Evolutionary conservation across 2,888 invertebrate genomes (phyloP).

Genomic region (Eumacrocentrus americanus): DNA sequence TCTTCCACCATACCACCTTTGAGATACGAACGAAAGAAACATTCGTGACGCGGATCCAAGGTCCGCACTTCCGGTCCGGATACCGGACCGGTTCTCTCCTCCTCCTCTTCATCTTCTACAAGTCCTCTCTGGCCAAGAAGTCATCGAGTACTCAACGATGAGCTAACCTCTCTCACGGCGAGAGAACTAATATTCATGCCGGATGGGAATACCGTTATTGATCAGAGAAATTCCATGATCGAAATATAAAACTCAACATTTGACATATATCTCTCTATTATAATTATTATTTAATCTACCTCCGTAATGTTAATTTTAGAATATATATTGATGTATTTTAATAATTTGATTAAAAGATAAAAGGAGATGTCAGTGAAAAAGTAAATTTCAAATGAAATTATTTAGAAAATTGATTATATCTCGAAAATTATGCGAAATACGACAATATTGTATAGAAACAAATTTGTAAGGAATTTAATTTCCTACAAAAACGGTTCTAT

Average conservation of each 20-base stretch:
- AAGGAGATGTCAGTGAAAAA: not conserved
- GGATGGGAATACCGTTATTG: slow-evolving; percentile 26
- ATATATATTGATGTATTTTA: no score
- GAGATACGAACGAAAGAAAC: slow-evolving; percentile 25
- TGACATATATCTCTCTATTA: not conserved
- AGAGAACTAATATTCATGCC: slow-evolving; percentile 19
- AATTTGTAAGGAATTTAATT: no score
- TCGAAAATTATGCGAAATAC: no score
- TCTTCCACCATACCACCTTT: slow-evolving; percentile 21
- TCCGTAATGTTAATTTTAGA: no score
- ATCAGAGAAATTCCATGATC: slow-evolving; percentile 8
- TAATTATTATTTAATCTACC: not conserved
- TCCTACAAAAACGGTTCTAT: no score
- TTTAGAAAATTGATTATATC: not conserved
- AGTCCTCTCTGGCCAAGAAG: slow-evolving; percentile 1
- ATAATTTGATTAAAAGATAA: not conserved
- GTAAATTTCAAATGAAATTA: not conserved
- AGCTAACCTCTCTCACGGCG: slow-evolving; percentile 4
- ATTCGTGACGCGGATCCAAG: slow-evolving; percentile 46
- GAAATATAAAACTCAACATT: not conserved
- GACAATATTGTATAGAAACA: no score
- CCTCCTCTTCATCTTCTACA: slow-evolving; percentile 2
- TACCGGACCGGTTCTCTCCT: slow-evolving; percentile 57
- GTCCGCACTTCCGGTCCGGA: slow-evolving; percentile 60
- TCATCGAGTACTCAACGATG: slow-evolving; percentile 11